phyloP scores from a whole-genome alignment of 2,797 vertebrate genomes.

The Cynodonichthys magdalenae region DNA sequence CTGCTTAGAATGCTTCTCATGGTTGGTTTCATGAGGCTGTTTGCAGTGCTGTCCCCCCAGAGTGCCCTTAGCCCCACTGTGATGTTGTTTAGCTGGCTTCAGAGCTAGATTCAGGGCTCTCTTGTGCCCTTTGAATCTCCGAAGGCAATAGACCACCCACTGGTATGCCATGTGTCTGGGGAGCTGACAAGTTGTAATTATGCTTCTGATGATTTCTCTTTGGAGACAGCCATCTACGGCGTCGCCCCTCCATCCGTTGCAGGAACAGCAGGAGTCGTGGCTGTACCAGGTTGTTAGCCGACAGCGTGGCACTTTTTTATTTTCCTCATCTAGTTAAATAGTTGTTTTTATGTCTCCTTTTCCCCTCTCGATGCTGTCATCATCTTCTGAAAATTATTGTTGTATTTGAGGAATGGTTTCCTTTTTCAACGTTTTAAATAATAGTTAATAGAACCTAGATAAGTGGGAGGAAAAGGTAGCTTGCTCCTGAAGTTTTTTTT shows the following conservation, averaged over 20 bases:
- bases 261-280: slow-evolving; percentile 57
- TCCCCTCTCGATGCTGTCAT: neutral
- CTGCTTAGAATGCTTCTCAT: slow-evolving; percentile 62
- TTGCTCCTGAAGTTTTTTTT: slow-evolving; percentile 12
- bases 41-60: slow-evolving; percentile 52
- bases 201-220: slow-evolving; percentile 63
- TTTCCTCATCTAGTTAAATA: slow-evolving; percentile 20
- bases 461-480: slow-evolving; percentile 4
- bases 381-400: slow-evolving; percentile 33
- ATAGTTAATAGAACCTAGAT: slow-evolving; percentile 29
- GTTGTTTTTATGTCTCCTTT: slow-evolving; percentile 3
- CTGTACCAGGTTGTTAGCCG: slow-evolving; percentile 31
- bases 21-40: slow-evolving; percentile 48
- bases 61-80: slow-evolving; percentile 62
- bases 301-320: slow-evolving; percentile 24
- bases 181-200: slow-evolving; percentile 71
- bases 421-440: neutral
- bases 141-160: slow-evolving; percentile 65
- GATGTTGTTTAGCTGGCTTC: slow-evolving; percentile 67
- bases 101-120: slow-evolving; percentile 56
- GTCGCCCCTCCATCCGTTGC: slow-evolving; percentile 43
- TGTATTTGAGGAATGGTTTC: slow-evolving; percentile 21
- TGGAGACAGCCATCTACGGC: slow-evolving; percentile 41
- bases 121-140: slow-evolving; percentile 68
- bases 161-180: slow-evolving; percentile 53